Conservation (phyloP, 2,797 vertebrate genomes). For the Mus spretus region DNA sequence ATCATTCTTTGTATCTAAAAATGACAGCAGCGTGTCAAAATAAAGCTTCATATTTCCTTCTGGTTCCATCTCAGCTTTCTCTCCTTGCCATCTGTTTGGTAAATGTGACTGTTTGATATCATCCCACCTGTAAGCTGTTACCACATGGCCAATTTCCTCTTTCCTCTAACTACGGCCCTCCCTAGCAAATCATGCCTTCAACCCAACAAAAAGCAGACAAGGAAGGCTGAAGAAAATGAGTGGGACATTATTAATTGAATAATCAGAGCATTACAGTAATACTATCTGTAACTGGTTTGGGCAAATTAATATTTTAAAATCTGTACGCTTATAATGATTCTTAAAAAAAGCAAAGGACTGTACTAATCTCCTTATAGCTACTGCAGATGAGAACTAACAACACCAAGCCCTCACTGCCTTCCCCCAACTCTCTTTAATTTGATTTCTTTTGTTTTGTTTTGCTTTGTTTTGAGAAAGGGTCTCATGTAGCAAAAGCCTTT, state of each 20-base stretch:
- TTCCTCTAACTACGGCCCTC: background rate
- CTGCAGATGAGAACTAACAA: background rate
- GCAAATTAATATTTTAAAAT: constrained; percentile 51
- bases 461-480: background rate
- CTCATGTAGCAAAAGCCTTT: background rate
- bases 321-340: background rate
- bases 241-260: constrained; percentile 1
- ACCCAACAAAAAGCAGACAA: background rate
- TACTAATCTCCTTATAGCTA: background rate
- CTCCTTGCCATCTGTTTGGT: constrained; percentile 80
- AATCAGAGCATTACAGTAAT: constrained; percentile 3
- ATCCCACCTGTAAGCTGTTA: constrained; percentile 66
- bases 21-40: constrained; percentile 77
- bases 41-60: constrained; percentile 78
- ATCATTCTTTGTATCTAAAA: constrained; percentile 69
- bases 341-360: constrained; percentile 12
- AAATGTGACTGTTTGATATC: constrained; percentile 72
- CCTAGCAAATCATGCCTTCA: background rate
- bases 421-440: background rate
- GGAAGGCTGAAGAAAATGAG: background rate
- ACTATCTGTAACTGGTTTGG: background rate
- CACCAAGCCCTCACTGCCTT: background rate
- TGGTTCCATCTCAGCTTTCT: constrained; percentile 72
- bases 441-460: background rate
- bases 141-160: constrained; percentile 5